Percentiles rank a stretch among this genome's conserved stretches.
Conservation (phyloP, 2,113 vertebrate species). For the Rissa tridactyla region DNA sequence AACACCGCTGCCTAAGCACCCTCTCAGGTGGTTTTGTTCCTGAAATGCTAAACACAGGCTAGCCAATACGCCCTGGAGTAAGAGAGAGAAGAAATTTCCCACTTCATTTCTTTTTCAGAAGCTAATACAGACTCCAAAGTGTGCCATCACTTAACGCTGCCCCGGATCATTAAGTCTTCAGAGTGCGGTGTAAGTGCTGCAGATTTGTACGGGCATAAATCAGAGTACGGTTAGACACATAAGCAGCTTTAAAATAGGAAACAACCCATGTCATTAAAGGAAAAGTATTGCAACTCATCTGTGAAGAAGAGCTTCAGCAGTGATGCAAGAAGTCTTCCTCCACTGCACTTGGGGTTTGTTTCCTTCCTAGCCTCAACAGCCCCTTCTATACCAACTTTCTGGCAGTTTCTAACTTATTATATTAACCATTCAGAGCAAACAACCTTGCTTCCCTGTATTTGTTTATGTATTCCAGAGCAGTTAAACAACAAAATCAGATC, state of each 20-base stretch:
- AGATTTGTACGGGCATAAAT: neutral
- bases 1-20: neutral
- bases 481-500: neutral
- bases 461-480: neutral
- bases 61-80: neutral
- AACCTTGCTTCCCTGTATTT: neutral
- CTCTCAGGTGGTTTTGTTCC: neutral
- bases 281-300: neutral
- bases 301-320: neutral
- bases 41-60: neutral
- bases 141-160: fast-evolving
- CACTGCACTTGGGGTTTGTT: fast-evolving
- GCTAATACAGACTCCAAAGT: neutral
- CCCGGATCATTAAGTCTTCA: neutral
- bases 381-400: neutral
- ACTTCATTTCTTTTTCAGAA: neutral
- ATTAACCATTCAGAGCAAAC: neutral
- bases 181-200: neutral
- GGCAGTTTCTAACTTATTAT: neutral
- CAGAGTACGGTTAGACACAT: neutral
- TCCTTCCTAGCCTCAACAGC: neutral
- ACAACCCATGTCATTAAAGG: neutral
- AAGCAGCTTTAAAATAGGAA: neutral
- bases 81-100: neutral
- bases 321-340: neutral